These are phyloP conservation scores for Stomatorhinus walkeri DNA, from an alignment of 2,797 vertebrate species.

Conservation along the genomic window DNA sequence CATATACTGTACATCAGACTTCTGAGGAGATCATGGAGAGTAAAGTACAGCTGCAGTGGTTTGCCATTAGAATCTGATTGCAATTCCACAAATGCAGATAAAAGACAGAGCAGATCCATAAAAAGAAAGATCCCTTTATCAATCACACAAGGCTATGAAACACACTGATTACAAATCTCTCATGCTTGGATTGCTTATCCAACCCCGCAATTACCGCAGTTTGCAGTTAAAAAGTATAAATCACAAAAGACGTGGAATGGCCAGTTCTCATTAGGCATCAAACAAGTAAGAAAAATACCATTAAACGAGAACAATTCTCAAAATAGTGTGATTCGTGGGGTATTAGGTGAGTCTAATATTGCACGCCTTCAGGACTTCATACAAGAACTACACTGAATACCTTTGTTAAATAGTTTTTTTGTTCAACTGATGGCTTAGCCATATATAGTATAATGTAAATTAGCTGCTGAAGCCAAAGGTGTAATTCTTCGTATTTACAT, in stretches of 20 bases:
- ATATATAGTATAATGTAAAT: background rate
- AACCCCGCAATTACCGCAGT: constrained; percentile 26
- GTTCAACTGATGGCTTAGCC: background rate
- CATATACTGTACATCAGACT: constrained; percentile 28
- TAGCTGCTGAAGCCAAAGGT: background rate
- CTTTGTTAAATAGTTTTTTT: background rate
- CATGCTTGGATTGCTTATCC: constrained; percentile 31
- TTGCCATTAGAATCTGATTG: constrained; percentile 30
- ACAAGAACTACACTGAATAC: background rate
- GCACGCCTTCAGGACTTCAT: background rate
- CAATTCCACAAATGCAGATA: constrained; percentile 22
- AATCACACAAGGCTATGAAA: constrained; percentile 25
- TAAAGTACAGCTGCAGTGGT: constrained; percentile 25
- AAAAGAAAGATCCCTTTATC: constrained; percentile 19
- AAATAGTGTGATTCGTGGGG: background rate
- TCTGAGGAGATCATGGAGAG: constrained; percentile 37
- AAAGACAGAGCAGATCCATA: constrained; percentile 23
- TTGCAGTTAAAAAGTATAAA: constrained; percentile 25
- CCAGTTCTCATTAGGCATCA: constrained; percentile 23
- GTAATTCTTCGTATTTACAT: background rate
- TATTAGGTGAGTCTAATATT: background rate
- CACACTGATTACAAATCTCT: constrained; percentile 35
- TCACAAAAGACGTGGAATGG: constrained; percentile 28
- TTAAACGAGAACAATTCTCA: background rate
- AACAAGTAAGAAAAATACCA: background rate